Conservation (phyloP, 2,113 vertebrate species). For the Myotis lucifugus region DNA sequence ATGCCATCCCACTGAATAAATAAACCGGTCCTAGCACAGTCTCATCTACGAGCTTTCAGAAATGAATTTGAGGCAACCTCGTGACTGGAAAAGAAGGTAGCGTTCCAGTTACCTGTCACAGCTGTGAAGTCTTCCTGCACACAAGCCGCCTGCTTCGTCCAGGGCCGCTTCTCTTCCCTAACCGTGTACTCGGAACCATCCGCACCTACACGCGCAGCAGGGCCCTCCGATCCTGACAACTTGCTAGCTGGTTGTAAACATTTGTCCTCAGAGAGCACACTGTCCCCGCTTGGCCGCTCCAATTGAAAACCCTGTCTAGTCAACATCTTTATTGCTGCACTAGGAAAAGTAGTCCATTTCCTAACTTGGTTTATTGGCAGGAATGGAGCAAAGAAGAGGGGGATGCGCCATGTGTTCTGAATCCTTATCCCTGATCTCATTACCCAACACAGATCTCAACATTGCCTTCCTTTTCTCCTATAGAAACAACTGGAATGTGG, state of each 20-base stretch:
- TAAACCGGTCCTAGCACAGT: neutral
- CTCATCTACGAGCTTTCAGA: neutral
- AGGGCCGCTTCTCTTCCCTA: neutral
- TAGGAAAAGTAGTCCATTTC: neutral
- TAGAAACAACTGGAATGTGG: neutral
- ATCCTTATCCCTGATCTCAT: neutral
- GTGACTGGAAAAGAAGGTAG: neutral
- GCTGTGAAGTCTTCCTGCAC: neutral
- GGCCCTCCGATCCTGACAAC: neutral
- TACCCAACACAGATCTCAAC: neutral
- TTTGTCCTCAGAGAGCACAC: neutral
- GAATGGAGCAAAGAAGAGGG: neutral
- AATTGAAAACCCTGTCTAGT: neutral
- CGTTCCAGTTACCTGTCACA: neutral
- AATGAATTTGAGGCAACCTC: neutral
- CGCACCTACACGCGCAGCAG: neutral
- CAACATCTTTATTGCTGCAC: neutral
- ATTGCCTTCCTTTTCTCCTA: neutral
- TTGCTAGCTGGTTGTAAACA: neutral
- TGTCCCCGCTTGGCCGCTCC: neutral
- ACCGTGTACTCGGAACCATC: neutral
- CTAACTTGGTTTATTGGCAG: neutral
- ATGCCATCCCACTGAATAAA: neutral
- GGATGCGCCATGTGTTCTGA: neutral
- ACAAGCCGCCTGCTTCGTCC: fast-evolving